Percentiles rank a stretch among this genome's conserved stretches.
Conservation (phyloP, 2,797 vertebrate species). For the Acridotheres tristis region DNA sequence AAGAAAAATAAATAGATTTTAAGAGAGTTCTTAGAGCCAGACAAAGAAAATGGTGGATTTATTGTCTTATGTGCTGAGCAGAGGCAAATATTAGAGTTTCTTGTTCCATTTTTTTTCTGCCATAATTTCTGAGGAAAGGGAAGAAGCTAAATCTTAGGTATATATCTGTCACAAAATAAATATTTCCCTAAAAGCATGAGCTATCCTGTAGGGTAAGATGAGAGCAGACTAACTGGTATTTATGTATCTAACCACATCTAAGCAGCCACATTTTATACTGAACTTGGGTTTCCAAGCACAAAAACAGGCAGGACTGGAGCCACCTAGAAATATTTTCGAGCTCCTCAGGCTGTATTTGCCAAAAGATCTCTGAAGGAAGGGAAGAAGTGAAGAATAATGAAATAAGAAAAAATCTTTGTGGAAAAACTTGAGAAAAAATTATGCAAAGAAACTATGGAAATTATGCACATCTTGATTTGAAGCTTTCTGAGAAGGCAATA, state of each 20-base stretch:
- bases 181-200: not conserved
- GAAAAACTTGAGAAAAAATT: not conserved
- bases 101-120: not conserved
- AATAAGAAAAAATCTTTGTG: not conserved
- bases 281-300: not conserved
- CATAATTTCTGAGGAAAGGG: not conserved
- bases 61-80: not conserved
- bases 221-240: not conserved
- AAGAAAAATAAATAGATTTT: not conserved
- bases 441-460: not conserved
- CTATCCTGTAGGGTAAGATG: not conserved
- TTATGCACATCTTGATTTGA: not conserved
- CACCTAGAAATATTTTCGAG: not conserved
- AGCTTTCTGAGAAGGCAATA: not conserved
- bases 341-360: accelerated
- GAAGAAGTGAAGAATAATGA: not conserved
- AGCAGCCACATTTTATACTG: not conserved
- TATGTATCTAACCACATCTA: not conserved
- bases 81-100: not conserved
- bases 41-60: not conserved
- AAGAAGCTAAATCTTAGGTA: not conserved
- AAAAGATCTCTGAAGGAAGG: not conserved
- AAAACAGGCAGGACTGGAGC: not conserved
- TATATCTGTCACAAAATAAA: not conserved
- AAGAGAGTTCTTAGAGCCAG: not conserved